phyloP scores from a whole-genome alignment of 2,888 invertebrate genomes.

The Azorinus chamasolen region DNA sequence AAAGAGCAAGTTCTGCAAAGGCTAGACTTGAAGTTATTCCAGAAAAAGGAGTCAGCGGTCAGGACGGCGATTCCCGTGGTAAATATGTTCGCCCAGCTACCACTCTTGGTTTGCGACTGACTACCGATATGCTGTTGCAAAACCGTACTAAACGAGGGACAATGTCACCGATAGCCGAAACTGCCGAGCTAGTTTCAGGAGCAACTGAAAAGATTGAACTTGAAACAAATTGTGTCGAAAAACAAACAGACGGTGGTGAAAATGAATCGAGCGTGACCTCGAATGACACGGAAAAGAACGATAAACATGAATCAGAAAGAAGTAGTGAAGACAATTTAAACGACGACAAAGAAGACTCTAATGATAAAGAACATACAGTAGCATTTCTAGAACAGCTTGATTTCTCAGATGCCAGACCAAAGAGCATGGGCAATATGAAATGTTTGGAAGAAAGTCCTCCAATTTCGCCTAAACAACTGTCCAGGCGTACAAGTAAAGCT shows the following conservation, averaged over 20 bases:
- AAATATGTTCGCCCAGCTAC: slow-evolving; percentile 39
- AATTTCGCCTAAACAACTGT: slow-evolving; percentile 42
- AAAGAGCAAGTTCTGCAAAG: neutral
- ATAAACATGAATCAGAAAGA: too few species aligned
- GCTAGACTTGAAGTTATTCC: neutral
- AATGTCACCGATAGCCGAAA: neutral
- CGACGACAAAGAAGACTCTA: neutral
- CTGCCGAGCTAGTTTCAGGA: neutral
- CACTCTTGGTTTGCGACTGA: slow-evolving; percentile 45
- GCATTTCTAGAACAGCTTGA: slow-evolving; percentile 26
- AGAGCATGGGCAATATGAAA: slow-evolving; percentile 10
- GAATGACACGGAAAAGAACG: neutral
- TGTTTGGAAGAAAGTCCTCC: slow-evolving; percentile 21
- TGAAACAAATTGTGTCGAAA: neutral
- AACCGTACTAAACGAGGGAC: neutral
- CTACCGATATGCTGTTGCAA: slow-evolving; percentile 14
- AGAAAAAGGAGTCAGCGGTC: neutral
- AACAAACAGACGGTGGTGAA: neutral
- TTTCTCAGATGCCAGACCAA: slow-evolving; percentile 25
- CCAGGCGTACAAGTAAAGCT: slow-evolving; percentile 49
- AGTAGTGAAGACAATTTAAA: neutral
- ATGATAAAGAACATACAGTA: slow-evolving; percentile 19
- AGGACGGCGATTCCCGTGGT: neutral
- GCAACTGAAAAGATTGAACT: neutral
- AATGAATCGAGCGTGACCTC: neutral